A percentile compares a stretch with the other conserved stretches of the same genome.
Evolutionary conservation across 2,113 vertebrate species (phyloP).

Genomic region (Artemisiospiza belli): DNA sequence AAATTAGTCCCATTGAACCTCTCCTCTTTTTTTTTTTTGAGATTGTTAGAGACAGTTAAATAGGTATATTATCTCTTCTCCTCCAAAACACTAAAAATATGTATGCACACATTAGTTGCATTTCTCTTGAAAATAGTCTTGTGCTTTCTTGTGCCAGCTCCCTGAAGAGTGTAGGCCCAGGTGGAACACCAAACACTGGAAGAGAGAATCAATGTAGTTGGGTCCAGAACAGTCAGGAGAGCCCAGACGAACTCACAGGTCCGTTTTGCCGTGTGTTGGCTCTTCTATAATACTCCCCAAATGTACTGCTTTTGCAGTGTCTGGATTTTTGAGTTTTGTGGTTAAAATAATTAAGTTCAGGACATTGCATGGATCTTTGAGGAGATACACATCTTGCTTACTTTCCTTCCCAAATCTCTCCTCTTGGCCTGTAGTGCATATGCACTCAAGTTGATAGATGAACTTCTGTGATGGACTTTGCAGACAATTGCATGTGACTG

Average conservation of each 20-base stretch:
- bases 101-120: rapidly evolving
- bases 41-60: neutral
- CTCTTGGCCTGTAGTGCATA: neutral
- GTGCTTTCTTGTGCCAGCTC: neutral
- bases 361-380: neutral
- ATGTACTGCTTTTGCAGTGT: rapidly evolving
- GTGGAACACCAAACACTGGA: neutral
- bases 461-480: neutral
- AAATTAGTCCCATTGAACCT: neutral
- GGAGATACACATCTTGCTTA: neutral
- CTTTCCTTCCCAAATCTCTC: neutral
- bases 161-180: neutral
- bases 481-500: neutral
- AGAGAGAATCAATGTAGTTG: neutral
- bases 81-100: neutral
- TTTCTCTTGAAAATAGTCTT: neutral
- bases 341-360: neutral
- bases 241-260: neutral
- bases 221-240: neutral
- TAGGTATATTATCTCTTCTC: neutral
- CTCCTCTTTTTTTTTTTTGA: neutral
- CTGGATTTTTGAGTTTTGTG: neutral
- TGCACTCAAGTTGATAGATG: neutral
- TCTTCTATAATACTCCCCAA: neutral
- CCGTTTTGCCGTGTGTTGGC: rapidly evolving